Base-by-base conservation (phyloP, 92 coral and sea anemone species). In the Porites cylindrica region DNA sequence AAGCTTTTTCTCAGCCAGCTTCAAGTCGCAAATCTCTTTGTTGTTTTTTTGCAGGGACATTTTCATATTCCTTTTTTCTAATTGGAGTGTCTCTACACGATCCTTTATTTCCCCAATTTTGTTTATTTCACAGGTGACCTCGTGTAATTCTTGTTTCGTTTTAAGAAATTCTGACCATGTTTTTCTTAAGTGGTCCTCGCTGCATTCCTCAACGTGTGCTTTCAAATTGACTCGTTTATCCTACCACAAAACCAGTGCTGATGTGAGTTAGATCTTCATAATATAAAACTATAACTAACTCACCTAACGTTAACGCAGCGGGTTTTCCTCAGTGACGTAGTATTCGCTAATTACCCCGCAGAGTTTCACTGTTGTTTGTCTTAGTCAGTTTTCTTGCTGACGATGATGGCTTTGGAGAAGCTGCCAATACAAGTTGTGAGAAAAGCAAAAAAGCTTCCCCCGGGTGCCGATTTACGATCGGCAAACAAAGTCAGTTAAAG, bases 1-100 rank as follows among this genome's bases (percentile, higher is more conserved):
- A 16, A 59, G 66, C 81, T 77, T 61, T 29, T 26, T 58, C 26
- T 60, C 67, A 8, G 81, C 29, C 24, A 77, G 68, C 54, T 17
- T 60, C 20, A 77, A 65, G 7, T 77, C 67, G 51, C 26, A 9
- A 16, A 77, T 38, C 4, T 77, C 81, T 32, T n/a, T 24, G 1
- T 4, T 61, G 50, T 29, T 10, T 21, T 2, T 61, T 0, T 59
- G 14, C 17, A 77, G 29, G 10, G 17, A 60, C 23, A 4, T 29
- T 24, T 60, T 8, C 54, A 60, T 7, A 9, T 1, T 3, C 1
- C 14, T 7, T 66, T 20, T 50, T 2, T 80, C 38, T 10, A 8
- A 1, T 18, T 78, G 60, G 2, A 63, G 51, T 64, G 65, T 52
- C 20, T 19, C 83, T 10, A 78, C 24, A n/a, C 24, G 61, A 43